Evolutionary conservation across 92 coral and sea anemone species (phyloP).

Genomic region (Actinernus sp.): DNA sequence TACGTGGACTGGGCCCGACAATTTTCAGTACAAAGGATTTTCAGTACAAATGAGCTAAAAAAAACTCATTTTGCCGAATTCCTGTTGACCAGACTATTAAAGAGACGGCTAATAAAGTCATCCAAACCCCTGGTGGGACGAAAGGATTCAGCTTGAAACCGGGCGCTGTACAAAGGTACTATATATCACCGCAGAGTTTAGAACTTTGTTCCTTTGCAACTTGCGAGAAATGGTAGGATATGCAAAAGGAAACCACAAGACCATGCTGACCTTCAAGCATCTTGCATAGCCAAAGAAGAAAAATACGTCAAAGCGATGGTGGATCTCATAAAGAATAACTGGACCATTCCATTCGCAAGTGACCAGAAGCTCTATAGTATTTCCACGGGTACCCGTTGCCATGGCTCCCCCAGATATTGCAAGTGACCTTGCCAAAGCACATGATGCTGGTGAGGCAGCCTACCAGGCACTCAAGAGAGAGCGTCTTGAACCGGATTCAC

Average conservation of each 20-base stretch:
- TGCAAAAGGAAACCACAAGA: constrained; percentile 10
- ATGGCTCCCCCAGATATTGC: no score
- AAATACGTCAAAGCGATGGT: constrained; percentile 25
- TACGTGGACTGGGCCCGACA: no score
- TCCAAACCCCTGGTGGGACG: no score
- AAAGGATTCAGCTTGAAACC: no score
- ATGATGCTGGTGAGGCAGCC: constrained; percentile 34
- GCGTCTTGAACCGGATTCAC: constrained; percentile 20
- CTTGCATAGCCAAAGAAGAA: constrained; percentile 49
- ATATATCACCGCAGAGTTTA: constrained; percentile 34
- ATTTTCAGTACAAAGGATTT: no score
- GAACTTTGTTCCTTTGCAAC: constrained; percentile 38
- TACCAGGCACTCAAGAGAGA: constrained; percentile 25
- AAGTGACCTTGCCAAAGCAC: constrained; percentile 28
- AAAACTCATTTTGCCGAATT: no score
- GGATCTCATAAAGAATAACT: constrained; percentile 25
- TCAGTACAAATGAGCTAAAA: no score
- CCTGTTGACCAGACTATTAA: no score
- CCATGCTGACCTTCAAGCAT: constrained; percentile 40
- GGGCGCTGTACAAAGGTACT: no score
- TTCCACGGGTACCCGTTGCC: no score
- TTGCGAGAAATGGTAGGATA: constrained; percentile 47
- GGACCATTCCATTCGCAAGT: constrained; percentile 44
- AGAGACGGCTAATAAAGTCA: no score
- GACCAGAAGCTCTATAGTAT: no score